phyloP scores from a whole-genome alignment of 2,888 invertebrate species.

The Dryomyza anilis region DNA sequence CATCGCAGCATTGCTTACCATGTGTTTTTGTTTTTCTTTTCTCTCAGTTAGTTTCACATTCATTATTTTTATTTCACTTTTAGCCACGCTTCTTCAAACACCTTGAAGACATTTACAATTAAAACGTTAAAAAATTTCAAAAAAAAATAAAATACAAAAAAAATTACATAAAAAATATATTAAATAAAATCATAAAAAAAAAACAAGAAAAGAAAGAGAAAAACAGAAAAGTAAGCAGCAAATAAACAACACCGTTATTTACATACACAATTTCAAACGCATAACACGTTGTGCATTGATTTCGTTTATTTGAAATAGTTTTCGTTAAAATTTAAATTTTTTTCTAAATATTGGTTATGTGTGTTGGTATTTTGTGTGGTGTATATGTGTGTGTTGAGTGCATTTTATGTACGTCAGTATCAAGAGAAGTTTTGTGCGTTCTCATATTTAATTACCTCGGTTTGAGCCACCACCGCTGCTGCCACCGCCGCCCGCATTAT shows the following conservation, averaged over 20 bases:
- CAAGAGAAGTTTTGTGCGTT: background rate
- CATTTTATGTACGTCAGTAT: background rate
- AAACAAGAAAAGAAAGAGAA: background rate
- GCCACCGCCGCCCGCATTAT: slow-evolving; percentile 43
- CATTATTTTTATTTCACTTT: no score
- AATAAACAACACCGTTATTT: slow-evolving; percentile 11
- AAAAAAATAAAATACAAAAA: background rate
- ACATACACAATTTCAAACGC: slow-evolving; percentile 13
- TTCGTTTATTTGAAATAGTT: slow-evolving; percentile 10
- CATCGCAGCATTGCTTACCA: no score
- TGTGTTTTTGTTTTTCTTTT: no score
- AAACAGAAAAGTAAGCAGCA: background rate
- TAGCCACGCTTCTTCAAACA: no score
- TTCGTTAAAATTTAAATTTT: background rate
- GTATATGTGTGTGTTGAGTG: slow-evolving; percentile 8
- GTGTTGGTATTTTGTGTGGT: slow-evolving; percentile 22
- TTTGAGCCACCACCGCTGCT: slow-evolving; percentile 33
- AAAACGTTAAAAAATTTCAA: background rate
- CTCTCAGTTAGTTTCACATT: no score
- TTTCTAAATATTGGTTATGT: background rate
- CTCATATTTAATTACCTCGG: slow-evolving; percentile 54
- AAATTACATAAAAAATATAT: background rate
- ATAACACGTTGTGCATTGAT: slow-evolving; percentile 8
- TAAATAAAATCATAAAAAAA: background rate
- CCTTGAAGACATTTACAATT: no score